Percentiles rank a stretch among this genome's conserved stretches.
Evolutionary conservation across 2,888 invertebrate species (phyloP).

Genomic region (Trisateles emortualis): DNA sequence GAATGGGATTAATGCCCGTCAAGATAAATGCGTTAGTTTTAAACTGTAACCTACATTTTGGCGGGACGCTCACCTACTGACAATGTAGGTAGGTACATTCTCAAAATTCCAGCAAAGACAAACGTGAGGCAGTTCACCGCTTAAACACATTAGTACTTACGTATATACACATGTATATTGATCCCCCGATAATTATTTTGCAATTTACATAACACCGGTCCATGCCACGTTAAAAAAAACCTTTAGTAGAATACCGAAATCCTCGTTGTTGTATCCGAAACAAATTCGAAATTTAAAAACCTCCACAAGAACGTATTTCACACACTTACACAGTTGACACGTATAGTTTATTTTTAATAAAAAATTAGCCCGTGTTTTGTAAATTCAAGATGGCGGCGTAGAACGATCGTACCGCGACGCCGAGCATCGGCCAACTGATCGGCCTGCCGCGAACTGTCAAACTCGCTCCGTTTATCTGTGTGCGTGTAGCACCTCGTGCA

Average conservation of each 20-base stretch:
- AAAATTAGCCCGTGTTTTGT: slow-evolving; percentile 70
- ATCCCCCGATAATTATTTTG: slow-evolving; percentile 73
- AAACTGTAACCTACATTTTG: slow-evolving; percentile 51
- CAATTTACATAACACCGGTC: slow-evolving; percentile 77
- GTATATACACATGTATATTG: slow-evolving; percentile 32
- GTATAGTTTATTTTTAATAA: slow-evolving; percentile 72
- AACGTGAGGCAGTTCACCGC: slow-evolving; percentile 42
- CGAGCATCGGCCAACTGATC: slow-evolving; percentile 83
- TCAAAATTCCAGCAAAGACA: slow-evolving; percentile 57
- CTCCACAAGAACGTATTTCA: slow-evolving; percentile 55
- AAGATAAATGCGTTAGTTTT: slow-evolving; percentile 24
- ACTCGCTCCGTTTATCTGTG: slow-evolving; percentile 72
- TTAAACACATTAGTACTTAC: slow-evolving; percentile 31
- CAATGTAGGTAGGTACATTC: slow-evolving; percentile 32
- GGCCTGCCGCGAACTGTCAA: slow-evolving; percentile 76
- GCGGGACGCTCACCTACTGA: slow-evolving; percentile 47
- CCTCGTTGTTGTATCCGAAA: slow-evolving; percentile 47
- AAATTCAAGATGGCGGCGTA: slow-evolving; percentile 72
- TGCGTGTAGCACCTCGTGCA: slow-evolving; percentile 44
- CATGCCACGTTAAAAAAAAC: slow-evolving; percentile 63
- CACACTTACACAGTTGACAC: slow-evolving; percentile 73
- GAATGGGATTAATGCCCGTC: slow-evolving; percentile 20
- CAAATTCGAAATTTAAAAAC: slow-evolving; percentile 39
- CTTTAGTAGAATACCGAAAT: slow-evolving; percentile 65
- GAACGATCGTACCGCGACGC: slow-evolving; percentile 77